These are phyloP conservation scores for Darevskia nairensis DNA, from an alignment of 2,797 vertebrate genomes.

Conservation along the genomic window DNA sequence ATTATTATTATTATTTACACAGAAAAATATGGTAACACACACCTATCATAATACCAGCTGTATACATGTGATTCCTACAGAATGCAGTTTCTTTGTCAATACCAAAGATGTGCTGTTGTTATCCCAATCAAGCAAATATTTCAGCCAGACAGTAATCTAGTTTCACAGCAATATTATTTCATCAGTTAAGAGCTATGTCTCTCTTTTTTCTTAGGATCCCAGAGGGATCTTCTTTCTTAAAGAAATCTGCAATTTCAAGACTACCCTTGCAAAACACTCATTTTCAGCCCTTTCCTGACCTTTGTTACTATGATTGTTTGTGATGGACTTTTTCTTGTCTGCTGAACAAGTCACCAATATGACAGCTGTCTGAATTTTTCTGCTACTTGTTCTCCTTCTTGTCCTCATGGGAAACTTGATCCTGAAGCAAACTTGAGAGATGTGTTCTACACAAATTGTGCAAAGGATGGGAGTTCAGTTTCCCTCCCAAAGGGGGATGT, in stretches of 20 bases:
- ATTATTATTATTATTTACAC: too few relatives aligned
- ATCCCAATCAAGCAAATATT: not conserved
- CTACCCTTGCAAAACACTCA: constrained; percentile 2
- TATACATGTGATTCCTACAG: too few relatives aligned
- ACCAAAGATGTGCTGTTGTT: too few relatives aligned
- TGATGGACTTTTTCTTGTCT: constrained; percentile 13
- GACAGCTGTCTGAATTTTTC: constrained; percentile 40
- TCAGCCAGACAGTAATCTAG: not conserved
- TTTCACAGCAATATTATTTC: not conserved
- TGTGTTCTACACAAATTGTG: constrained; percentile 2
- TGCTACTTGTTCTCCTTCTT: not conserved
- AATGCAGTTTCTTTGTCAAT: too few relatives aligned
- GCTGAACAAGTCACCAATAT: constrained; percentile 33
- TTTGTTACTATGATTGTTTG: constrained; percentile 8
- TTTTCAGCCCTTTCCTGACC: not conserved
- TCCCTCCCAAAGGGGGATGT: not conserved
- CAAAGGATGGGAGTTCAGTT: rapidly evolving
- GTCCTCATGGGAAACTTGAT: not conserved
- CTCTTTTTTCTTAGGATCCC: not conserved
- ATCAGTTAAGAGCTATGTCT: not conserved
- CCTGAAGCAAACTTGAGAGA: constrained; percentile 26
- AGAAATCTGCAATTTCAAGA: not conserved
- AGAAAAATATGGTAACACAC: too few relatives aligned
- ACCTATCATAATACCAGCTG: too few relatives aligned
- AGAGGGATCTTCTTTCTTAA: not conserved